Percentiles rank a stretch among this genome's conserved stretches.
These are phyloP conservation scores for Protonemura montana DNA, from an alignment of 2,888 invertebrate species.

Conservation along the genomic window DNA sequence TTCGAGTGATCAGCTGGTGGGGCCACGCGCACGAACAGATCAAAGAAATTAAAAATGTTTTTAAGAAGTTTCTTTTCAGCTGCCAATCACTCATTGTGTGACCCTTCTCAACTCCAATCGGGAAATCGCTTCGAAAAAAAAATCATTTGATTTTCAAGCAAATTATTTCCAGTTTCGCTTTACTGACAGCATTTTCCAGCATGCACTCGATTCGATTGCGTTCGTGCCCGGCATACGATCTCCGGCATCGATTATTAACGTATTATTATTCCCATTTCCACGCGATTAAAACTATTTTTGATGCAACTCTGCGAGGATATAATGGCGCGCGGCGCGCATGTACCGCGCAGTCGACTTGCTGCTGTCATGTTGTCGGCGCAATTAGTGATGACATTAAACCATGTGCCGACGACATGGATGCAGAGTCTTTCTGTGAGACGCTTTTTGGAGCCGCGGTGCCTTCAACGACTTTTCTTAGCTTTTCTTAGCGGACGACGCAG, in stretches of 20 bases:
- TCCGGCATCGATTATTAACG: neutral
- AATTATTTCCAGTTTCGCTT: neutral
- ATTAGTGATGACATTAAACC: neutral
- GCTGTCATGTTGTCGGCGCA: neutral
- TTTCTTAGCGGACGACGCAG: neutral
- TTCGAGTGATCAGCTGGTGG: neutral
- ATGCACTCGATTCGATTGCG: neutral
- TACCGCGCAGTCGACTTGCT: neutral
- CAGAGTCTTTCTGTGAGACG: neutral
- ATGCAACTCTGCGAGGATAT: neutral
- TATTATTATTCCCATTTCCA: neutral
- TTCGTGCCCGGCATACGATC: neutral
- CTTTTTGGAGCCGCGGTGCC: neutral
- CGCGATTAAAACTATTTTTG: neutral
- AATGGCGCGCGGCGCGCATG: neutral
- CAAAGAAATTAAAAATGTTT: neutral
- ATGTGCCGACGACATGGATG: neutral
- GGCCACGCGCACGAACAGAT: neutral
- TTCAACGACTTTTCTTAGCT: neutral
- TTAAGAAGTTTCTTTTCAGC: neutral
- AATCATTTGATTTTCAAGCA: neutral
- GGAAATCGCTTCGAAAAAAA: neutral
- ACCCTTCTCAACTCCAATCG: neutral
- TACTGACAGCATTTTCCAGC: neutral
- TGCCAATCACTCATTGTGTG: neutral